A percentile compares a stretch with the other conserved stretches of the same genome.
Evolutionary conservation across 2,888 invertebrate species (phyloP).

Genomic region (Tromatobia lineatoria): DNA sequence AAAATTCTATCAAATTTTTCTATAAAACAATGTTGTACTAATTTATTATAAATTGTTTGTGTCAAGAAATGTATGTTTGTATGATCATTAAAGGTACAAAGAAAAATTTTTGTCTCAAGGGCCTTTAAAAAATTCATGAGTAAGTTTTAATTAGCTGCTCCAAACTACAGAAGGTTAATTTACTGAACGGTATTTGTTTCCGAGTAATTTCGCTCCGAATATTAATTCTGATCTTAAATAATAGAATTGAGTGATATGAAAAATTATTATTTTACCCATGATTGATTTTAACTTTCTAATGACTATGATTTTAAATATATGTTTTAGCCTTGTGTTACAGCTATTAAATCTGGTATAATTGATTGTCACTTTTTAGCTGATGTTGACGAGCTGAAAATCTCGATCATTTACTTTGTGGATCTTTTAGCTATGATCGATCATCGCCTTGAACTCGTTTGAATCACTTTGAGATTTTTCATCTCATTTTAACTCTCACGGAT

Average conservation of each 20-base stretch:
- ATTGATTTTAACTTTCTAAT: conserved; percentile 43
- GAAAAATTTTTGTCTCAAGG: not conserved
- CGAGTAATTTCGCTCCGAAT: not conserved
- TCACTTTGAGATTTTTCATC: conserved; percentile 17
- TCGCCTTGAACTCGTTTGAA: conserved; percentile 22
- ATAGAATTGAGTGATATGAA: not conserved
- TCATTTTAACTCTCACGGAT: not conserved
- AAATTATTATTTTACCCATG: conserved; percentile 35
- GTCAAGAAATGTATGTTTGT: too few species aligned
- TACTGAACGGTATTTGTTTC: too few species aligned
- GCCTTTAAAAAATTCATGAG: not conserved
- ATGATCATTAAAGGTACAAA: too few species aligned
- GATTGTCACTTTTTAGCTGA: conserved; percentile 13
- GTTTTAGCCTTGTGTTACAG: not conserved
- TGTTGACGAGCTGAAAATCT: not conserved
- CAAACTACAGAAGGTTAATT: not conserved
- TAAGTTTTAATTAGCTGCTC: not conserved
- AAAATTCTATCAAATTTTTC: too few species aligned
- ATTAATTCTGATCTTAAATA: not conserved
- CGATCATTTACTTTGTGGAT: too few species aligned
- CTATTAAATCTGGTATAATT: not conserved
- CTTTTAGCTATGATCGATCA: not conserved
- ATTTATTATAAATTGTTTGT: too few species aligned
- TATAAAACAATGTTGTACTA: too few species aligned
- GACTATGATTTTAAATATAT: conserved; percentile 32